Base-by-base conservation (phyloP, 2,888 invertebrate genomes). In the Chymomyza fuscimana region DNA sequence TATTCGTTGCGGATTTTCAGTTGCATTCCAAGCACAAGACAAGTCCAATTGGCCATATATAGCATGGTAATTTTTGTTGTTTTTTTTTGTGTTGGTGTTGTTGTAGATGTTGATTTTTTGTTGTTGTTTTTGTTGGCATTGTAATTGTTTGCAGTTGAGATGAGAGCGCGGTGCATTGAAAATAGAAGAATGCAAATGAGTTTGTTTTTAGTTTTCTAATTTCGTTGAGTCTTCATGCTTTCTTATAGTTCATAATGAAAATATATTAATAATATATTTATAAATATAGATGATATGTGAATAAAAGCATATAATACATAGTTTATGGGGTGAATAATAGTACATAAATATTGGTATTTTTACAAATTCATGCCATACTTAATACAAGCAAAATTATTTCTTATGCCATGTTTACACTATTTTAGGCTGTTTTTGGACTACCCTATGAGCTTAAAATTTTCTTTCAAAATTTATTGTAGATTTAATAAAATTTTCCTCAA, bases 131-230 rank as follows among this genome's bases (percentile, higher is more conserved):
- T 69, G 61, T 36, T 62, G 52, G 46, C 70, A 16, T 69, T 60
- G 59, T 71, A 66, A 60, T 59, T 50, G 63, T 51, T 79, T 74
- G 85, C 82, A 85, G 76, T 72, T 78, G 79, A 50, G 46, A 85
- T 80, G 87, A 80, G 75, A 76, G 88, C 86, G 85, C 84, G 50
- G 85, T 85, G 84, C 85, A 85, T 88, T 83, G 89, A 83, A 86
- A 88, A 69, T 87, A 87, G 87, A 88, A 87, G 80, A 87, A 83
- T 81, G 87, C 86, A 86, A 86, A 88, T 86, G 87, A 86, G 83
- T 86, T 81, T 60, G 67, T 63, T 79, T 88, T 86, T 86, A 86
- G 86, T 86, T 67, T 54, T 67, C 46, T 62, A 87, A 85, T 88
- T 82, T 87, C 16, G 74, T 79, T 40, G 65, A 65, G 46, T 78